Percentiles rank a stretch among this genome's conserved stretches.
Evolutionary conservation across 2,113 vertebrate genomes (phyloP).

Genomic region (Albula glossodonta): DNA sequence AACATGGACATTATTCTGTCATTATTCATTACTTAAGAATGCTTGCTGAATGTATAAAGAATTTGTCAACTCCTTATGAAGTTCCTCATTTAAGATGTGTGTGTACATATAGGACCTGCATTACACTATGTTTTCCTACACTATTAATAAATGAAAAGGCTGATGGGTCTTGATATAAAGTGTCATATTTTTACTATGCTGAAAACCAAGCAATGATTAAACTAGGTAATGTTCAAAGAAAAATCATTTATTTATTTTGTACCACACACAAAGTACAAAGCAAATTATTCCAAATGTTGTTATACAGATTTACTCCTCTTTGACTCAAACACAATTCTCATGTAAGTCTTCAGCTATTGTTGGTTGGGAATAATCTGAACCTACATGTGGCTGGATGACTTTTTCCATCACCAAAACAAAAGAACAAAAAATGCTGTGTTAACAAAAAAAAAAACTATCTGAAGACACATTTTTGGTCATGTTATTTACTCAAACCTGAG

Average conservation of each 20-base stretch:
- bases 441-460: slow-evolving; percentile 5
- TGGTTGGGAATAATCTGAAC: slow-evolving; percentile 10
- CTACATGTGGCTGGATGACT: background rate
- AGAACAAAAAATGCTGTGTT: slow-evolving; percentile 4
- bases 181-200: background rate
- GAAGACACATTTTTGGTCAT: slow-evolving; percentile 33
- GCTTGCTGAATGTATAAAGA: background rate
- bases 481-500: slow-evolving; percentile 35
- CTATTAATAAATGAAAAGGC: background rate
- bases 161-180: background rate
- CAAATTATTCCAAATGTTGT: slow-evolving; percentile 1
- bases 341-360: slow-evolving; percentile 2
- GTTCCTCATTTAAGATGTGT: background rate
- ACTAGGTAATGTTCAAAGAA: slow-evolving; percentile 1
- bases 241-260: slow-evolving; percentile 15
- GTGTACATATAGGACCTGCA: background rate
- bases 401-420: background rate
- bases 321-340: slow-evolving; percentile 13
- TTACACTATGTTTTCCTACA: background rate
- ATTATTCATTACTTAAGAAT: background rate
- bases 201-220: slow-evolving; percentile 3
- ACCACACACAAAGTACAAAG: slow-evolving; percentile 31
- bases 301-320: background rate
- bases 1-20: too few relatives aligned
- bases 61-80: background rate